Evolutionary conservation across 2,113 vertebrate species (phyloP).

Genomic region (Haliaeetus leucogaster): DNA sequence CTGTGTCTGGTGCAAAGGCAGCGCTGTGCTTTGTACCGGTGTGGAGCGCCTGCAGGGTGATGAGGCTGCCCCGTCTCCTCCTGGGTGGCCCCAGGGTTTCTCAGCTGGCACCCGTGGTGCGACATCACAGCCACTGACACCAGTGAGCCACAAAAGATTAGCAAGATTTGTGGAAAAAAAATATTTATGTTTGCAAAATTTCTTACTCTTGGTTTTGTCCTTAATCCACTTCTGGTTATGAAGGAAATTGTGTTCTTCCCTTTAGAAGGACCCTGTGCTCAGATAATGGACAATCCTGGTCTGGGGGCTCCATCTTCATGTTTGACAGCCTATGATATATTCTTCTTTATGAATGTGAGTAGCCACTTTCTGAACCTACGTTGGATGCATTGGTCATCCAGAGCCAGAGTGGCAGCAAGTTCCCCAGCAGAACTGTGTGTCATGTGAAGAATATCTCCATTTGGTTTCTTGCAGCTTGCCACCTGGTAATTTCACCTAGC

Average conservation of each 20-base stretch:
- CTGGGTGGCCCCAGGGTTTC: too few relatives aligned
- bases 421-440: background rate
- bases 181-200: background rate
- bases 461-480: background rate
- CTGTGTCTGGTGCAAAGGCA: too few relatives aligned
- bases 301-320: background rate
- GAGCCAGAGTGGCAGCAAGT: background rate
- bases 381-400: background rate
- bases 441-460: background rate
- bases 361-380: background rate
- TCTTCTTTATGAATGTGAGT: background rate
- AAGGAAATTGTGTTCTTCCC: background rate
- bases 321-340: background rate
- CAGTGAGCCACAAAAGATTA: background rate
- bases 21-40: fast-evolving
- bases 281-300: background rate
- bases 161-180: background rate
- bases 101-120: background rate
- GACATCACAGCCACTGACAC: background rate
- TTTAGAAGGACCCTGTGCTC: background rate
- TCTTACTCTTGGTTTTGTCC: background rate
- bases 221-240: background rate
- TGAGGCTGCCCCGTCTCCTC: background rate
- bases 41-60: fast-evolving
- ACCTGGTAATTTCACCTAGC: background rate